These are phyloP conservation scores for Hydrotaea cyrtoneurina DNA, from an alignment of 2,888 invertebrate species.

Conservation along the genomic window DNA sequence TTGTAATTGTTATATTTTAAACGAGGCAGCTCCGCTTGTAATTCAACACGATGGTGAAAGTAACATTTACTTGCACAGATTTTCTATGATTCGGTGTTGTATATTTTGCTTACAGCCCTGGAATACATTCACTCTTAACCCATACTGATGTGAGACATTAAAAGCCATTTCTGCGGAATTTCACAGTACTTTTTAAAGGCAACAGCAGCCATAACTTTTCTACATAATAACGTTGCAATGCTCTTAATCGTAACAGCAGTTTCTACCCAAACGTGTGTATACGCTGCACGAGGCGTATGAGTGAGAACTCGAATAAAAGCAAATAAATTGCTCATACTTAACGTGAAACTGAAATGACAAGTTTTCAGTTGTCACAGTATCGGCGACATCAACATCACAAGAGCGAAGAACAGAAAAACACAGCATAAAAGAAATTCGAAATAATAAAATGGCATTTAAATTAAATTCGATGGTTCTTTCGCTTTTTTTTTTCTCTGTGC, in stretches of 20 bases:
- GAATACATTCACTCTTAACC: background rate
- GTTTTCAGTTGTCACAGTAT: background rate
- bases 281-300: background rate
- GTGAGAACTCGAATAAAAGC: slow-evolving; percentile 21
- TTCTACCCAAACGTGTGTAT: background rate
- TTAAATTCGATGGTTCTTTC: slow-evolving; percentile 9
- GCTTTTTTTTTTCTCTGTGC: background rate
- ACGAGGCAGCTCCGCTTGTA: too few species aligned
- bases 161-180: background rate
- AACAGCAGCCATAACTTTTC: background rate
- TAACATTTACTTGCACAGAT: too few species aligned
- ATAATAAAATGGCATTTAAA: slow-evolving; percentile 10
- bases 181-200: slow-evolving; percentile 5
- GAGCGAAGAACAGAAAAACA: slow-evolving; percentile 3
- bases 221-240: background rate
- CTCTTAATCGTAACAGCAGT: slow-evolving; percentile 20
- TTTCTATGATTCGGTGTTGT: too few species aligned
- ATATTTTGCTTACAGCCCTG: background rate
- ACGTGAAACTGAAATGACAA: slow-evolving; percentile 8
- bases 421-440: background rate
- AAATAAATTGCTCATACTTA: slow-evolving; percentile 24
- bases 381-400: background rate
- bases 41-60: too few species aligned
- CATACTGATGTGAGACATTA: background rate
- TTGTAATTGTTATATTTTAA: too few species aligned